Evolutionary conservation across 35 echinoderm and acorn worm genomes (phyloP).

Genomic region (Apostichopus japonicus): DNA sequence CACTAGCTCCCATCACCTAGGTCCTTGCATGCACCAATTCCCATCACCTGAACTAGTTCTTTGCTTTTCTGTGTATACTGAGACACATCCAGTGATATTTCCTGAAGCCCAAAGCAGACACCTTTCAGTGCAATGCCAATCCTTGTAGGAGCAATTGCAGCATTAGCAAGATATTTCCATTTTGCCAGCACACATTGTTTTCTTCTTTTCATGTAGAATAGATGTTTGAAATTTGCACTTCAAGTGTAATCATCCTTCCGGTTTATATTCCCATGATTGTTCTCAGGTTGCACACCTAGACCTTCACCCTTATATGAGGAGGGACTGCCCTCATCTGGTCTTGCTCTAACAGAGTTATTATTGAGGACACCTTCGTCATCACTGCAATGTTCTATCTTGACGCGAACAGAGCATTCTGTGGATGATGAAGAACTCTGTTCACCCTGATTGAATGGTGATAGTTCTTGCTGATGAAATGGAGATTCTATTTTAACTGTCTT

Average conservation of each 20-base stretch:
- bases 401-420: conserved; percentile 25
- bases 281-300: not conserved
- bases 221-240: not conserved
- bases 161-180: too few species aligned
- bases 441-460: not conserved
- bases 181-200: too few species aligned
- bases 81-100: not conserved
- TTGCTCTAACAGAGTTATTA: not conserved
- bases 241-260: not conserved
- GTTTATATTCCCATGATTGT: not conserved
- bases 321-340: not conserved
- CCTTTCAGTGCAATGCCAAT: too few species aligned
- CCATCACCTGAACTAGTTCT: conserved; percentile 13
- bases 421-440: not conserved
- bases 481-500: conserved; percentile 71
- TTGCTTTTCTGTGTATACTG: conserved; percentile 14
- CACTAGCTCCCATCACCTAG: conserved; percentile 12
- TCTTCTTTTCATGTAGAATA: too few species aligned
- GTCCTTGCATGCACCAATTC: conserved; percentile 13
- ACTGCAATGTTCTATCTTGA: conserved; percentile 45
- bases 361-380: conserved; percentile 24
- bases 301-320: not conserved
- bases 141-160: too few species aligned
- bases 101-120: too few species aligned
- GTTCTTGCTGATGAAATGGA: conserved; percentile 50